Evolutionary conservation across 2,797 vertebrate genomes (phyloP).

Genomic region (Scomberomorus guttatus): DNA sequence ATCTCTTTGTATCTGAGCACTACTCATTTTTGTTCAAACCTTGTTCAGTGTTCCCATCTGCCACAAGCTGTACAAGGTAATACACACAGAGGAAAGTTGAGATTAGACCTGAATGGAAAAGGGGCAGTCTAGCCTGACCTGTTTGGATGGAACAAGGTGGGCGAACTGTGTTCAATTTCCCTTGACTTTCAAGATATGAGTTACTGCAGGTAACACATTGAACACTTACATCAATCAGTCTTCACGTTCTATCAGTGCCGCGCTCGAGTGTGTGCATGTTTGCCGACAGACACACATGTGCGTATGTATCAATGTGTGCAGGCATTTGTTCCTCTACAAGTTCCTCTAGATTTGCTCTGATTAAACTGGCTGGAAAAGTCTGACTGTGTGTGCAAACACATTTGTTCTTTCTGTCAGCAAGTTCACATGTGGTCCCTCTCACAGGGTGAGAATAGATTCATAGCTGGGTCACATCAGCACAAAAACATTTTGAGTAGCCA

Average conservation of each 20-base stretch:
- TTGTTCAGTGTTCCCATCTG: conserved; percentile 35
- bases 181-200: conserved; percentile 42
- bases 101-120: conserved; percentile 44
- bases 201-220: conserved; percentile 24
- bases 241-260: conserved; percentile 44
- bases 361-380: conserved; percentile 35
- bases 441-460: conserved; percentile 15
- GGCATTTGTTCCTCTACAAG: neutral
- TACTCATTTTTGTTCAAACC: conserved; percentile 23
- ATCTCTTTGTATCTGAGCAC: conserved; percentile 21
- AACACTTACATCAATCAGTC: conserved; percentile 49
- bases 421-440: neutral
- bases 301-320: conserved; percentile 17
- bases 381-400: conserved; percentile 14
- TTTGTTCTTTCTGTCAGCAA: conserved; percentile 35
- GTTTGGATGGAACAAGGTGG: conserved; percentile 48
- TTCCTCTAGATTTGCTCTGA: conserved; percentile 39
- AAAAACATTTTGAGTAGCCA: neutral
- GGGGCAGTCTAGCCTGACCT: conserved; percentile 49
- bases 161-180: conserved; percentile 62
- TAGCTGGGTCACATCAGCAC: neutral
- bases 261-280: neutral
- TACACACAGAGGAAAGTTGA: conserved; percentile 22
- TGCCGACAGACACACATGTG: conserved; percentile 6
- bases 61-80: neutral